phyloP scores from a whole-genome alignment of 1,140 invertebrate genomes.

The Palaemon carinicauda region DNA sequence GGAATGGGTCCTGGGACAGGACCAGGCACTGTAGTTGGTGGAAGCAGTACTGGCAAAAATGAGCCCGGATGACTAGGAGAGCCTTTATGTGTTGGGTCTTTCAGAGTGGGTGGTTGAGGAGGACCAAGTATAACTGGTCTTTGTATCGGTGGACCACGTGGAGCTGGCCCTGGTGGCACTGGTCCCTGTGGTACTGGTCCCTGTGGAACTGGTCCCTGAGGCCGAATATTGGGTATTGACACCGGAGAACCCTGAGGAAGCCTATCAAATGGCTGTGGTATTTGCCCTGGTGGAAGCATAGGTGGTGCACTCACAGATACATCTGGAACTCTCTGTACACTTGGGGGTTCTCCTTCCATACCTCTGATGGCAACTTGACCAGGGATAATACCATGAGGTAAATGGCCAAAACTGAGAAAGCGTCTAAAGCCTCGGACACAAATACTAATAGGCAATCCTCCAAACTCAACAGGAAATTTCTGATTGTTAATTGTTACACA shows the following conservation, averaged over 20 bases:
- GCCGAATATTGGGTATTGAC: conserved; percentile 60
- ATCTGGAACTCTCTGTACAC: conserved; percentile 58
- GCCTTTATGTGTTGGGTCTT: not conserved
- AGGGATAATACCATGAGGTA: conserved; percentile 76
- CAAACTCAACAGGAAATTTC: conserved; percentile 82
- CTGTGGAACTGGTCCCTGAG: conserved; percentile 58
- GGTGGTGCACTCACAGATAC: conserved; percentile 1
- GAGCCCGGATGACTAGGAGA: not conserved
- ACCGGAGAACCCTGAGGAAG: conserved; percentile 62
- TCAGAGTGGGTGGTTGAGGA: not conserved
- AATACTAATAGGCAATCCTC: conserved; percentile 89
- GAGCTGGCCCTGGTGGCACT: not conserved
- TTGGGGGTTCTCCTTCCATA: conserved; percentile 60
- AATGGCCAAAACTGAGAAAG: conserved; percentile 81
- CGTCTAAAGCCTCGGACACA: conserved; percentile 81
- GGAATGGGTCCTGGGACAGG: not conserved
- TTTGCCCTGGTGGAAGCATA: not conserved
- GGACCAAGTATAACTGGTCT: not conserved
- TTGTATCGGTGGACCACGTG: not conserved
- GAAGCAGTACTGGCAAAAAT: not conserved
- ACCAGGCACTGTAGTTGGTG: not conserved
- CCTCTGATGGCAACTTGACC: conserved; percentile 61
- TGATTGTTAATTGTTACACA: conserved; percentile 84
- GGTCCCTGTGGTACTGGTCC: conserved; percentile 46
- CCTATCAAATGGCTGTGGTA: not conserved